These are phyloP conservation scores for Tryphoninae sp. DNA, from an alignment of 2,888 invertebrate genomes.

Conservation along the genomic window DNA sequence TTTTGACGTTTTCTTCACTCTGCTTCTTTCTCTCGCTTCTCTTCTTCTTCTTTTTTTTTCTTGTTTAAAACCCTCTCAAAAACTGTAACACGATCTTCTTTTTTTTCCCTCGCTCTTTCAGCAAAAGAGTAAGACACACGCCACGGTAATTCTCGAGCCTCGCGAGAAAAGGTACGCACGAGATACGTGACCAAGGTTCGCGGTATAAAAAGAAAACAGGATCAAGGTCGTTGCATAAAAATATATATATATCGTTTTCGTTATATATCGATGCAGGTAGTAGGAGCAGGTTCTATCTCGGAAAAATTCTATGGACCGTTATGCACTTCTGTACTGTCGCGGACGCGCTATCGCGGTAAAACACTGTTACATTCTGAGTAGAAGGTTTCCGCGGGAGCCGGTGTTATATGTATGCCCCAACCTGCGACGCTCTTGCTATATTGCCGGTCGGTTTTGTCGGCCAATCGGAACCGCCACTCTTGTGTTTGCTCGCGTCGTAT, in stretches of 20 bases:
- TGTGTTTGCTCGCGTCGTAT: slow-evolving; percentile 29
- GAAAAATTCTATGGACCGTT: not conserved
- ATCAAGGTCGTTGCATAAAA: not conserved
- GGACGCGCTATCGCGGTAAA: slow-evolving; percentile 59
- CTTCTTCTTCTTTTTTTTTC: slow-evolving; percentile 30
- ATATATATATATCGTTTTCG: slow-evolving; percentile 1
- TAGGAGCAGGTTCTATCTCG: not conserved
- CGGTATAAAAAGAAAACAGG: not conserved
- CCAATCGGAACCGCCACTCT: slow-evolving; percentile 55
- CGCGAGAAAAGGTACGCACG: not conserved
- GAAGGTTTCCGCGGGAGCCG: slow-evolving; percentile 53
- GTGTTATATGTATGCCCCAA: slow-evolving; percentile 62
- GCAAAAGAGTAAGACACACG: slow-evolving; percentile 28
- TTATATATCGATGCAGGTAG: not conserved
- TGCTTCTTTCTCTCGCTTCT: slow-evolving; percentile 17
- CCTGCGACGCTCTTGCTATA: slow-evolving; percentile 43
- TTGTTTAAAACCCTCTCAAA: slow-evolving; percentile 33
- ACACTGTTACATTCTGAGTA: slow-evolving; percentile 64
- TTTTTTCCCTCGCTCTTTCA: slow-evolving; percentile 15
- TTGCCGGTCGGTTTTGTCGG: slow-evolving; percentile 52
- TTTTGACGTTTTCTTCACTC: slow-evolving; percentile 59
- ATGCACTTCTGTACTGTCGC: slow-evolving; percentile 24
- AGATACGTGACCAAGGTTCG: slow-evolving; percentile 32
- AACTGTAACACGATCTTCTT: slow-evolving; percentile 49
- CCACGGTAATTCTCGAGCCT: slow-evolving; percentile 47